A percentile compares a stretch with the other conserved stretches of the same genome.
These are phyloP conservation scores for Pandemis corylana DNA, from an alignment of 2,888 invertebrate species.

Conservation along the genomic window DNA sequence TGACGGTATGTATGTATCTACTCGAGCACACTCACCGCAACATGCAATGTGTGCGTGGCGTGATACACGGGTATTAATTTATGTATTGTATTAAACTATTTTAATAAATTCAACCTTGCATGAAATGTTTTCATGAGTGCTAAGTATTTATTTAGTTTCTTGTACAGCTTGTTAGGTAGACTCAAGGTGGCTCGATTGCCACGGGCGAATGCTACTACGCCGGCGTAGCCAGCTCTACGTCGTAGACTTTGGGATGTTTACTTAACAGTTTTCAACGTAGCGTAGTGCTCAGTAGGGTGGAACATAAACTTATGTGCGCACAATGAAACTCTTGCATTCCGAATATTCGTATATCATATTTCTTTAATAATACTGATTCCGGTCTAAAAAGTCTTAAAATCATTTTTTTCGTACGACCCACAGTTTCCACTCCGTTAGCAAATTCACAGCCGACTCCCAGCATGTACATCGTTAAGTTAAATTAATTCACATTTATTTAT, in stretches of 20 bases:
- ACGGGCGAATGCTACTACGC: constrained; percentile 12
- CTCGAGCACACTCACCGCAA: no score
- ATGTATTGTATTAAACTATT: background rate
- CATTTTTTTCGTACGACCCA: no score
- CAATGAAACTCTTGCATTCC: background rate
- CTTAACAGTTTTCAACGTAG: background rate
- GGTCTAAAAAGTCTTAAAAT: no score
- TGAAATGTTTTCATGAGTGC: background rate
- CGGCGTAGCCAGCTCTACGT: constrained; percentile 11
- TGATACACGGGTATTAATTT: background rate
- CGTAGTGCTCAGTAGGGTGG: background rate
- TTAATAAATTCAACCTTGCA: background rate
- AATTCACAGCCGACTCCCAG: no score
- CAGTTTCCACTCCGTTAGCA: no score
- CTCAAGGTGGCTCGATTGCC: constrained; percentile 16
- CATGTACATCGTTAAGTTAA: no score
- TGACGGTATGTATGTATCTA: no score
- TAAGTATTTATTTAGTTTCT: background rate
- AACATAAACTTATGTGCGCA: background rate
- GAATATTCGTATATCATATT: no score
- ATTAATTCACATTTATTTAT: no score
- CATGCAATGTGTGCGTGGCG: no score
- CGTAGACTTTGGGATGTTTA: background rate
- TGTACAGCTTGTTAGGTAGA: background rate
- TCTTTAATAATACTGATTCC: no score